phyloP scores from a whole-genome alignment of 2,888 invertebrate genomes.

The Andrena haemorrhoa region DNA sequence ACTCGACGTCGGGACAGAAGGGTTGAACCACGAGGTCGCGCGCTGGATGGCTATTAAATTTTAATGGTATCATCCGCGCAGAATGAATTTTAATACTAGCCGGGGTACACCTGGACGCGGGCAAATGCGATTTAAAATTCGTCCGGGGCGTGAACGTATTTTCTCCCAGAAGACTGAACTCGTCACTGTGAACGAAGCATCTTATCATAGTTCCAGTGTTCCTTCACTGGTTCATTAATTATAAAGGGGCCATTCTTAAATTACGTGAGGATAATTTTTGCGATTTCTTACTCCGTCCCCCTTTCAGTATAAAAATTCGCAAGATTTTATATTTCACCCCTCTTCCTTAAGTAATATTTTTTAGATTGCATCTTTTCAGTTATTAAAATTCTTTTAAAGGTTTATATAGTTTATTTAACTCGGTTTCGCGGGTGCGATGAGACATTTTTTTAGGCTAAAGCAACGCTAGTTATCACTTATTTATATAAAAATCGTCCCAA shows the following conservation, averaged over 20 bases:
- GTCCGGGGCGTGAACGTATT: neutral
- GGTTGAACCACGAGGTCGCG: slow-evolving; percentile 43
- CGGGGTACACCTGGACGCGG: neutral
- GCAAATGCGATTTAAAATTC: slow-evolving; percentile 28
- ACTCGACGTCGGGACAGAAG: neutral
- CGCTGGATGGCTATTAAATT: slow-evolving; percentile 58
- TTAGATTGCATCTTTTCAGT: too few relatives aligned
- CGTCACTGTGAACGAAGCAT: neutral
- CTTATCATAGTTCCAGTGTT: slow-evolving; percentile 17
- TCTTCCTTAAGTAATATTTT: too few relatives aligned
- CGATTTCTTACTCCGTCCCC: too few relatives aligned
- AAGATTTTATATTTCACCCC: too few relatives aligned
- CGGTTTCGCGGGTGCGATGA: too few relatives aligned
- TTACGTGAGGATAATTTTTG: too few relatives aligned
- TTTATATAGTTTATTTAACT: too few relatives aligned
- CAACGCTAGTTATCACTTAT: neutral
- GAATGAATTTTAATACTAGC: slow-evolving; percentile 48
- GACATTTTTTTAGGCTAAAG: too few relatives aligned
- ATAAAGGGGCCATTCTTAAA: too few relatives aligned
- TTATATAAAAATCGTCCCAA: neutral
- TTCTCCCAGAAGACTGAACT: slow-evolving; percentile 4
- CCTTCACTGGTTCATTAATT: slow-evolving; percentile 40
- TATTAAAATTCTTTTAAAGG: too few relatives aligned
- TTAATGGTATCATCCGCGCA: slow-evolving; percentile 49
- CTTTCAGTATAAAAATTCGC: too few relatives aligned